Conservation (phyloP, 2,113 vertebrate genomes). For the Capreolus pygargus region DNA sequence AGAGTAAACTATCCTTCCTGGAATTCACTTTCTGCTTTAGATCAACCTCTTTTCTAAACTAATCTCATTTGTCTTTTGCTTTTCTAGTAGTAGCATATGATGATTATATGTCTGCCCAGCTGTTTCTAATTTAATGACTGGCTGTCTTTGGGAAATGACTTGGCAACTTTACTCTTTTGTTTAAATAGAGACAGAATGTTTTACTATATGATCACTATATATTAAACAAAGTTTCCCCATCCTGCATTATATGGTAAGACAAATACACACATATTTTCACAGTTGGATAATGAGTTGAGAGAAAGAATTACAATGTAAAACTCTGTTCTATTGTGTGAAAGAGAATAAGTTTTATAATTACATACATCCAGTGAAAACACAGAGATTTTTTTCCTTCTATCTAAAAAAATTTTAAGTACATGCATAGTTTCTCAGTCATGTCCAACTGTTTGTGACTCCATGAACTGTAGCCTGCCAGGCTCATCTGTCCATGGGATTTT, state of each 20-base stretch:
- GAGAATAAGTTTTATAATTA: not conserved
- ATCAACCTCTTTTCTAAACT: not conserved
- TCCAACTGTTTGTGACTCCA: not conserved
- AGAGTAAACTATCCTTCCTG: no score
- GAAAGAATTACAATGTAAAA: not conserved
- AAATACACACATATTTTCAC: conserved; percentile 17
- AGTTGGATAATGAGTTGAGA: not conserved
- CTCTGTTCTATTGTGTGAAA: not conserved
- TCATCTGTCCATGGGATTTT: not conserved
- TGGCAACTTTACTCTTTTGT: not conserved
- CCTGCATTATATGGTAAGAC: not conserved
- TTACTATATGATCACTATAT: conserved; percentile 16
- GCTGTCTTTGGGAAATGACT: not conserved
- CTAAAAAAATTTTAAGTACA: not conserved
- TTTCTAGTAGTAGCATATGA: not conserved
- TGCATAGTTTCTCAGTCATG: not conserved
- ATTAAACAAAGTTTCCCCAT: not conserved
- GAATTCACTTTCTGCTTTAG: not conserved
- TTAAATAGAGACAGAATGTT: conserved; percentile 11
- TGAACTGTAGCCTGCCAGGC: not conserved
- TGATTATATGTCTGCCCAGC: not conserved
- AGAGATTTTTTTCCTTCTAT: not conserved
- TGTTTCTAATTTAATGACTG: conserved; percentile 24
- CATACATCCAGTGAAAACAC: not conserved
- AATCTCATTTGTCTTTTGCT: not conserved